Evolutionary conservation across 2,888 invertebrate species (phyloP).

Genomic region (Mycalesis mineus): DNA sequence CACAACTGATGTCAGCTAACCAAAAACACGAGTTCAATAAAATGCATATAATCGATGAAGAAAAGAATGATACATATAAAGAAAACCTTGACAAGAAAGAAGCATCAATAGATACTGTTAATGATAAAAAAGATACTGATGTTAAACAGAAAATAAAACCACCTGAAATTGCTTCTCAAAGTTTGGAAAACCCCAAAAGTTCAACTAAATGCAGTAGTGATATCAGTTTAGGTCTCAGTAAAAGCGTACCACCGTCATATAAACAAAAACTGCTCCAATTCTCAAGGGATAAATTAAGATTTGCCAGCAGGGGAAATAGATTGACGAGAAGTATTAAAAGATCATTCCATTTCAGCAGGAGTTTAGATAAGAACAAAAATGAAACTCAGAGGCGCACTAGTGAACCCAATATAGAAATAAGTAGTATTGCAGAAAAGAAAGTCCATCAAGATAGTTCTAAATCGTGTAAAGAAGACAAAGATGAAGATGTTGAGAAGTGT

Average conservation of each 20-base stretch:
- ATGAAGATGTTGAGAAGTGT: slow-evolving; percentile 64
- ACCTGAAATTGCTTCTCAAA: slow-evolving; percentile 67
- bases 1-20: slow-evolving; percentile 61
- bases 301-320: slow-evolving; percentile 68
- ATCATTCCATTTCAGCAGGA: slow-evolving; percentile 69
- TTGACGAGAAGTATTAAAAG: slow-evolving; percentile 71
- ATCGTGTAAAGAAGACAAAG: slow-evolving; percentile 64
- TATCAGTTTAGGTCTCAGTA: slow-evolving; percentile 65
- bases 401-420: slow-evolving; percentile 62
- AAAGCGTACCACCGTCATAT: slow-evolving; percentile 74
- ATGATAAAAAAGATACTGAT: slow-evolving; percentile 40
- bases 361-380: slow-evolving; percentile 66
- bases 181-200: slow-evolving; percentile 66
- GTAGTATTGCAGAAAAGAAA: slow-evolving; percentile 44
- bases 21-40: slow-evolving; percentile 60
- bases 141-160: slow-evolving; percentile 55
- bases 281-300: slow-evolving; percentile 68
- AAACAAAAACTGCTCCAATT: slow-evolving; percentile 73
- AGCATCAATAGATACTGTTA: slow-evolving; percentile 30
- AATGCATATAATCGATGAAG: slow-evolving; percentile 71
- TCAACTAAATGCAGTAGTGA: slow-evolving; percentile 66
- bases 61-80: slow-evolving; percentile 50
- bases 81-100: slow-evolving; percentile 31
- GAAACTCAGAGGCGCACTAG: slow-evolving; percentile 65
- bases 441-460: slow-evolving; percentile 47